Conservation (phyloP, 2,113 vertebrate species). For the Rhipidura dahli region DNA sequence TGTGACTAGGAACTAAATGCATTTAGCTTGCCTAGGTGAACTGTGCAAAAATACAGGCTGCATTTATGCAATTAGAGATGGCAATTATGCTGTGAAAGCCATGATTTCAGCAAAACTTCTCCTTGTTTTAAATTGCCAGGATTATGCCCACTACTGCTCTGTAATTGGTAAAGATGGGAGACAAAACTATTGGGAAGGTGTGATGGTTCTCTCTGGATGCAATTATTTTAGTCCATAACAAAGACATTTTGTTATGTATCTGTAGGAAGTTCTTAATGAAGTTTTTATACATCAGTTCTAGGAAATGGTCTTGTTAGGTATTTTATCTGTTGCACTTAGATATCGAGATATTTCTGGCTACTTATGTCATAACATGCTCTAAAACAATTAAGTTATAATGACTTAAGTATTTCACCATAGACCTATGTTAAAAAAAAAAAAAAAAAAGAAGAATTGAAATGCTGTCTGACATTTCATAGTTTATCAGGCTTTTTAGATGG, state of each 20-base stretch:
- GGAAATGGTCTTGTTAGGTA: not conserved
- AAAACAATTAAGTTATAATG: not conserved
- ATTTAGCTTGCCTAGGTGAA: not conserved
- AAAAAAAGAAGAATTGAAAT: not conserved
- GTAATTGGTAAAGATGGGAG: not conserved
- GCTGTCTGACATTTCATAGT: not conserved
- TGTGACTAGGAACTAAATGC: not conserved
- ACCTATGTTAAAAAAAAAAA: not conserved
- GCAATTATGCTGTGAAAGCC: not conserved
- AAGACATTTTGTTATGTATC: not conserved
- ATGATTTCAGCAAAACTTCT: not conserved
- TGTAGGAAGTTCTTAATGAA: not conserved
- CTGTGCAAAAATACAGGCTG: not conserved
- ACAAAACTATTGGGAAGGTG: not conserved
- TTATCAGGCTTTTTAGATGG: not conserved
- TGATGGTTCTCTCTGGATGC: not conserved
- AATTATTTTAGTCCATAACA: not conserved
- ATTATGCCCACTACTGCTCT: not conserved
- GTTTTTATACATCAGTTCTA: not conserved
- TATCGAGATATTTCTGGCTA: not conserved
- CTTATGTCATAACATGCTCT: not conserved
- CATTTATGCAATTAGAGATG: not conserved
- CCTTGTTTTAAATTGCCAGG: not conserved
- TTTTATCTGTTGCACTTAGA: not conserved
- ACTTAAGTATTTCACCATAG: not conserved